These are phyloP conservation scores for Eira barbara DNA, from an alignment of 2,113 vertebrate genomes.

Conservation along the genomic window DNA sequence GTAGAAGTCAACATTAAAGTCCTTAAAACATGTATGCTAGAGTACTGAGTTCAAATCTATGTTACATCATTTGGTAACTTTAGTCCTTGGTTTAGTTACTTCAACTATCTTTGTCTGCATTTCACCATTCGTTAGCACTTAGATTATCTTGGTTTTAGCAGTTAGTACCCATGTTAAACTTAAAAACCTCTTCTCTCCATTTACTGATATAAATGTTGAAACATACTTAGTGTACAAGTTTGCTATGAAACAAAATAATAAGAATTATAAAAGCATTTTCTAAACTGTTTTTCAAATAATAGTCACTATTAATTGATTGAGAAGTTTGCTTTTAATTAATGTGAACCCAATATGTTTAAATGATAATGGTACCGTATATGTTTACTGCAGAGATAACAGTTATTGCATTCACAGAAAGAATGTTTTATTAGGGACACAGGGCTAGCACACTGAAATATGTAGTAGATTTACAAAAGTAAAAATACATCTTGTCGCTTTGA, in stretches of 20 bases:
- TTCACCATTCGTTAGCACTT: neutral
- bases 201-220: neutral
- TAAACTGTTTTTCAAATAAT: neutral
- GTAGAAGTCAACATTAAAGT: neutral
- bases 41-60: neutral
- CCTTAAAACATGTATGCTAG: neutral
- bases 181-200: neutral
- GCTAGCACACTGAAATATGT: neutral
- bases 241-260: neutral
- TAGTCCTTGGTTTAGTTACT: neutral
- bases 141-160: neutral
- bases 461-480: neutral
- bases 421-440: neutral
- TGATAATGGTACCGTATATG: neutral
- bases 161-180: neutral
- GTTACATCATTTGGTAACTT: neutral
- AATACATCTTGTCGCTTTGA: neutral
- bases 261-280: neutral
- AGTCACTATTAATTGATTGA: neutral
- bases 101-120: neutral
- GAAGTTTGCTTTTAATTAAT: neutral
- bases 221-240: neutral
- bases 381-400: neutral
- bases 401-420: neutral
- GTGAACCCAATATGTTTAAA: neutral